Conservation (phyloP, 2,797 vertebrate genomes). For the Babyrousa celebensis region DNA sequence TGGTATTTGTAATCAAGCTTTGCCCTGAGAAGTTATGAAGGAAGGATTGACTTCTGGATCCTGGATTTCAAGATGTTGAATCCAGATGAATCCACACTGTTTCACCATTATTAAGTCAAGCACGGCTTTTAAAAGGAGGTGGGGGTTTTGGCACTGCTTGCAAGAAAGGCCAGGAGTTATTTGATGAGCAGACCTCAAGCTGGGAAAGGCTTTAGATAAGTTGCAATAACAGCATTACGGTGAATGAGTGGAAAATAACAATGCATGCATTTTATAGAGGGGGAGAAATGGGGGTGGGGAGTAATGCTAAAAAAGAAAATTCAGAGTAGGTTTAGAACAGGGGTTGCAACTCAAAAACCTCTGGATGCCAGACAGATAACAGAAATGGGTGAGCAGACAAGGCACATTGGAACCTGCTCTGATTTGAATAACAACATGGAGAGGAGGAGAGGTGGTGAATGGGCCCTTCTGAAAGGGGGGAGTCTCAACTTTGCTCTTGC, state of each 20-base stretch:
- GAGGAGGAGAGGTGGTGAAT: not conserved
- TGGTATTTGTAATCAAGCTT: not conserved
- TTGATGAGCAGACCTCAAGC: constrained; percentile 5
- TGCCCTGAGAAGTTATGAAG: not conserved
- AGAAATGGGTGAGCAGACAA: not conserved
- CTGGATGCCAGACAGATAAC: not conserved
- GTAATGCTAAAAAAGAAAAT: not conserved
- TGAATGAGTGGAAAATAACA: not conserved
- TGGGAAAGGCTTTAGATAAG: constrained; percentile 32
- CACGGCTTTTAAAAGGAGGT: constrained; percentile 17
- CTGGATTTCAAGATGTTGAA: not conserved
- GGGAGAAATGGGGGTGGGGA: not conserved
- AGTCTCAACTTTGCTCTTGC: not conserved
- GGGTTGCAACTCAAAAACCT: not conserved
- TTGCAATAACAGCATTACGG: not conserved
- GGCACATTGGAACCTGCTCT: not conserved
- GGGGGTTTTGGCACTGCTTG: constrained; percentile 19
- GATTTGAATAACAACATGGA: not conserved
- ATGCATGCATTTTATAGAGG: not conserved
- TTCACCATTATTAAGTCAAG: not conserved
- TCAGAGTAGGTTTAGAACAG: constrained; percentile 6
- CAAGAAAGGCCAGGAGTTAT: not conserved
- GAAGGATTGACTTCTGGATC: not conserved
- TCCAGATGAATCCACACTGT: not conserved
- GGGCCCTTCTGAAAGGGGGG: not conserved